A percentile compares a stretch with the other conserved stretches of the same genome.
phyloP scores from a whole-genome alignment of 2,888 invertebrate species.

The Zaprionus obscuricornis region DNA sequence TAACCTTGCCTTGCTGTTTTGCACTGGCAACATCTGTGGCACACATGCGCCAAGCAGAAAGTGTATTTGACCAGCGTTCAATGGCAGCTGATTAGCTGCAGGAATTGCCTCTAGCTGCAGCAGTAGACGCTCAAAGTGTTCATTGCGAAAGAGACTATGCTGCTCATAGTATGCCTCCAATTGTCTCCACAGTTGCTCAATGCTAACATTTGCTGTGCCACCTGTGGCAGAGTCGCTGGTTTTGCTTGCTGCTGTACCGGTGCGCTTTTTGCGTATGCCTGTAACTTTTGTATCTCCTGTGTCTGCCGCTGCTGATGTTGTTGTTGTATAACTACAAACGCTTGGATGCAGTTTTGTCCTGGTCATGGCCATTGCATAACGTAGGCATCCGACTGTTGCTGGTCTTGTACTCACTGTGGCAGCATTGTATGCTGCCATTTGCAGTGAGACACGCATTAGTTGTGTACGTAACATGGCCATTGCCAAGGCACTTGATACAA shows the following conservation, averaged over 20 bases:
- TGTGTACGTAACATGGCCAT: conserved; percentile 45
- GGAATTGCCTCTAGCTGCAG: conserved; percentile 41
- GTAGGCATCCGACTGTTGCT: conserved; percentile 2
- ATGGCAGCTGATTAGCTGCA: neutral
- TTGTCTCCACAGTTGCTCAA: conserved; percentile 54
- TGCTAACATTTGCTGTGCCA: neutral
- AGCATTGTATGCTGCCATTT: neutral
- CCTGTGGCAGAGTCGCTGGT: neutral
- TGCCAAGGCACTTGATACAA: conserved; percentile 11
- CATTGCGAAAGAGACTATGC: conserved; percentile 55
- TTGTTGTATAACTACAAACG: conserved; percentile 15
- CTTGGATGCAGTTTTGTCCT: neutral
- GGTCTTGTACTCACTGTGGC: too few species aligned
- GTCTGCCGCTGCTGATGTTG: neutral
- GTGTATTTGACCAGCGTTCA: conserved; percentile 62
- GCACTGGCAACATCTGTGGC: conserved; percentile 84
- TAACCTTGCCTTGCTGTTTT: conserved; percentile 84
- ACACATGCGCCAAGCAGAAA: conserved; percentile 85
- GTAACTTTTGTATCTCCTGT: too few species aligned
- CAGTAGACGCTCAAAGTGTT: conserved; percentile 63
- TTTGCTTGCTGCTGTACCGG: too few species aligned
- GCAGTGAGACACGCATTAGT: conserved; percentile 31
- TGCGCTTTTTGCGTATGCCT: conserved; percentile 18
- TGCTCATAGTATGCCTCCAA: conserved; percentile 64
- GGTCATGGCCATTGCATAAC: conserved; percentile 41